These are phyloP conservation scores for Anarsia innoxiella DNA, from an alignment of 2,888 invertebrate genomes.

Conservation along the genomic window DNA sequence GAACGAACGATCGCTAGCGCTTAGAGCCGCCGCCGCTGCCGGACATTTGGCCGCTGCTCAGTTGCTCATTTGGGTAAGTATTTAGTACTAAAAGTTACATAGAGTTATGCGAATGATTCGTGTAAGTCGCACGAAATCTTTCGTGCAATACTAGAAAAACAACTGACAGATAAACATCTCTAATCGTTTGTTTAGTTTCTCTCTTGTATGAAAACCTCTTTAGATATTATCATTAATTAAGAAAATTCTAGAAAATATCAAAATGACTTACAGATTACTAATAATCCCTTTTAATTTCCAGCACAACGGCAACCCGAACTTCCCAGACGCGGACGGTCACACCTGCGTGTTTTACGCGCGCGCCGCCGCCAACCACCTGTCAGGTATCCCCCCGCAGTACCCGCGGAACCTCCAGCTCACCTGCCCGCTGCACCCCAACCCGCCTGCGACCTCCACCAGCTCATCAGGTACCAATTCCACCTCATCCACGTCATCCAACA, in stretches of 20 bases:
- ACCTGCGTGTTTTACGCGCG: conserved; percentile 71
- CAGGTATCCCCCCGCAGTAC: conserved; percentile 58
- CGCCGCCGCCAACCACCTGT: conserved; percentile 66
- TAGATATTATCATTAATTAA: no score
- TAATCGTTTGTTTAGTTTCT: no score
- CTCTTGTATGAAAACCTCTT: no score
- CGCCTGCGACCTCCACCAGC: conserved; percentile 32
- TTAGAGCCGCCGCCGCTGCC: conserved; percentile 89
- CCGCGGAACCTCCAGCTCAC: conserved; percentile 51
- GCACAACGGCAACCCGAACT: conserved; percentile 96
- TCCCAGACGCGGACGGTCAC: conserved; percentile 80
- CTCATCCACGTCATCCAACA: conserved; percentile 42
- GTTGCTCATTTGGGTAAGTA: conserved; percentile 76
- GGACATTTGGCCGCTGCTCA: conserved; percentile 90
- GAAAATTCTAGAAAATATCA: no score
- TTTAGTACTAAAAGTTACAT: no score
- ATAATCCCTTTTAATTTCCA: conserved; percentile 46
- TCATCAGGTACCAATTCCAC: conserved; percentile 41
- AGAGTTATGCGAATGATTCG: no score
- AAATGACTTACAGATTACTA: background rate
- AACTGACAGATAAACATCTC: no score
- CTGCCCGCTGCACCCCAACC: conserved; percentile 57
- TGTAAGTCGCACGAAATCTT: no score
- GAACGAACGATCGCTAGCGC: conserved; percentile 43
- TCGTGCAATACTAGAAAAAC: no score